Evolutionary conservation across 2,797 vertebrate genomes (phyloP), one percentile per base, ranked within the genome.

Genomic region (Hafferia zeledoni): DNA sequence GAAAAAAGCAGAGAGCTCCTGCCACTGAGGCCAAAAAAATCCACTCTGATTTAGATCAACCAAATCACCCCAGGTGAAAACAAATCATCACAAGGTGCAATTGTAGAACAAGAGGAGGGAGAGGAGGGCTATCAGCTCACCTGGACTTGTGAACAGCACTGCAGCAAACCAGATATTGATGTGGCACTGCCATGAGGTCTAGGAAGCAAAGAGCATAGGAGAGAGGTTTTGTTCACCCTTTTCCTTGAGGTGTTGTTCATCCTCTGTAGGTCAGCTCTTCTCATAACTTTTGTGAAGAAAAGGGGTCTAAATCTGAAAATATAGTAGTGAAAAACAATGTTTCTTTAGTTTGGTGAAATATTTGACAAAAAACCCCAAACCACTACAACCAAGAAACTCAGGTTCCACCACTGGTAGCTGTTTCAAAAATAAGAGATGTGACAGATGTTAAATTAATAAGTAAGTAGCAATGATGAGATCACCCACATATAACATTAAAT

Each of bases 381-480:
- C 31, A 6, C 10, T 25, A 33, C 7, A 76, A 49, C 9, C 33
- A 14, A 65, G 35, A 72, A 91, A 63, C 4, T 3, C 8, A 43
- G 28, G 11, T 49, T 9, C 31, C 70, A 64, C 39, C 6, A 76
- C 44, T 27, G 6, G 33, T 39, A 46, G n/a, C 14, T 64, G 30
- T 68, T 86, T 64, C 35, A 64, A 74, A 90, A 77, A 30, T 23
- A 72, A 69, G 44, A 30, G 5, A 49, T 53, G 8, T 46, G 50
- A 52, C 53, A 50, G 49, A 67, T 71, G 35, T 6, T 37, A 75
- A 61, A 84, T 67, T 79, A 64, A 53, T 50, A 80, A 83, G 43
- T 43, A 90, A 79, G 75, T 89, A 87, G 41, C 50, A 80, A n/a
- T 50, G 64, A 74, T 78, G 61, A 94, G 43, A 75, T 88, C 87